These are phyloP conservation scores for Erannis defoliaria DNA, from an alignment of 2,888 invertebrate genomes.

Conservation along the genomic window DNA sequence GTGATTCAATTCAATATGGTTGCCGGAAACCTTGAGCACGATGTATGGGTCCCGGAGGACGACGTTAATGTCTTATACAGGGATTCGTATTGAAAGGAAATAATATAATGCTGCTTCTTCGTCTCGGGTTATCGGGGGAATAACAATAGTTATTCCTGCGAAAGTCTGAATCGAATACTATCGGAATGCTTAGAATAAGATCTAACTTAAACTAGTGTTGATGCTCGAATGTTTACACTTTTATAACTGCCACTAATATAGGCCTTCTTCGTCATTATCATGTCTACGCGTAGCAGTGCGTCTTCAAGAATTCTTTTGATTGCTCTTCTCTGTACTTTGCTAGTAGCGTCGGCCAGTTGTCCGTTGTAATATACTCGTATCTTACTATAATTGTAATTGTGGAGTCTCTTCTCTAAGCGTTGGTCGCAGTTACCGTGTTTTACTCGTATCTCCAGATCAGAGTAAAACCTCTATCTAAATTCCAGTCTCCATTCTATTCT, in stretches of 20 bases:
- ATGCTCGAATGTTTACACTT: no score
- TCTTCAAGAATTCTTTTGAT: background rate
- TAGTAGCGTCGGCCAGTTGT: background rate
- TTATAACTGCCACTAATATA: no score
- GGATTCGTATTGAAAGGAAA: conserved; percentile 17
- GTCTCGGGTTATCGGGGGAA: background rate
- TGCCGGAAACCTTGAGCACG: conserved; percentile 9
- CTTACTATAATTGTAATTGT: background rate
- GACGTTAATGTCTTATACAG: conserved; percentile 12
- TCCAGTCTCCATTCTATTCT: conserved; percentile 11
- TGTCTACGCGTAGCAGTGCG: no score
- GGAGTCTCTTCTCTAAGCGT: no score
- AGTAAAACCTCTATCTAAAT: background rate
- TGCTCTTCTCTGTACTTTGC: background rate
- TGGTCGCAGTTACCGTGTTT: background rate
- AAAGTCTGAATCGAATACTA: background rate
- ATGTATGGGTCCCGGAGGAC: conserved; percentile 18
- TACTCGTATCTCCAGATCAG: background rate
- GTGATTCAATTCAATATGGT: conserved; percentile 10
- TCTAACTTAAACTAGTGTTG: background rate
- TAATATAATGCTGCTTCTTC: background rate
- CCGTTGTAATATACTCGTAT: background rate
- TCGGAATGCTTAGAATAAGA: background rate
- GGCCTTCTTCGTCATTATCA: no score
- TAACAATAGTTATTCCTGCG: background rate